These are phyloP conservation scores for Colinus virginianus DNA, from an alignment of 2,113 vertebrate species.

Conservation along the genomic window DNA sequence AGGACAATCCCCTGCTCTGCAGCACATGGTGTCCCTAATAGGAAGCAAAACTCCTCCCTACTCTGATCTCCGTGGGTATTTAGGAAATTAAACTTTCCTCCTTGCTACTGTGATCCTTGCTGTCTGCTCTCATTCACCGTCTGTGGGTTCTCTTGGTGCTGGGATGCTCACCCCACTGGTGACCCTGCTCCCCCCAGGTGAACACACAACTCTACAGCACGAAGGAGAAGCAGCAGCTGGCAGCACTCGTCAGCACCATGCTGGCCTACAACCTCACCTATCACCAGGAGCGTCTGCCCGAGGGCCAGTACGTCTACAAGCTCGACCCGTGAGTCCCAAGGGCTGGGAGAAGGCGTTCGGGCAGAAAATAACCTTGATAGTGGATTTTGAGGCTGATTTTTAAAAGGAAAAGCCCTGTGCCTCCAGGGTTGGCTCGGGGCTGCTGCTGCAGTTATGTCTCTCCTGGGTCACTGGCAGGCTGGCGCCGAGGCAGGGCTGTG, in stretches of 20 bases:
- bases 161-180: no score
- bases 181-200: slow-evolving; percentile 78
- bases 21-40: accelerated
- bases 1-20: not conserved
- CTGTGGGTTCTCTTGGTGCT: not conserved
- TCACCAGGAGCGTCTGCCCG: slow-evolving; percentile 89
- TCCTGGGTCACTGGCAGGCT: not conserved
- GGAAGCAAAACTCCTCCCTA: not conserved
- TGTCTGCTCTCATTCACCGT: not conserved
- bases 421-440: no score
- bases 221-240: slow-evolving; percentile 93
- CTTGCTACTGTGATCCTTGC: not conserved
- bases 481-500: not conserved
- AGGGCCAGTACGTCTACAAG: slow-evolving; percentile 90
- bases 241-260: slow-evolving; percentile 91
- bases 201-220: slow-evolving; percentile 94
- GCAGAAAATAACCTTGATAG: accelerated
- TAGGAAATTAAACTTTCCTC: not conserved
- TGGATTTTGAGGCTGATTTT: not conserved
- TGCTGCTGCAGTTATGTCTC: not conserved
- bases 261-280: slow-evolving; percentile 95
- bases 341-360: accelerated
- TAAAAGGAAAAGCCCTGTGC: not conserved
- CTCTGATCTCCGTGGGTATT: accelerated
- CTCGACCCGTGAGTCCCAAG: slow-evolving; percentile 90